phyloP scores from a whole-genome alignment of 2,797 vertebrate species.

The Yasuhikotakia modesta region DNA sequence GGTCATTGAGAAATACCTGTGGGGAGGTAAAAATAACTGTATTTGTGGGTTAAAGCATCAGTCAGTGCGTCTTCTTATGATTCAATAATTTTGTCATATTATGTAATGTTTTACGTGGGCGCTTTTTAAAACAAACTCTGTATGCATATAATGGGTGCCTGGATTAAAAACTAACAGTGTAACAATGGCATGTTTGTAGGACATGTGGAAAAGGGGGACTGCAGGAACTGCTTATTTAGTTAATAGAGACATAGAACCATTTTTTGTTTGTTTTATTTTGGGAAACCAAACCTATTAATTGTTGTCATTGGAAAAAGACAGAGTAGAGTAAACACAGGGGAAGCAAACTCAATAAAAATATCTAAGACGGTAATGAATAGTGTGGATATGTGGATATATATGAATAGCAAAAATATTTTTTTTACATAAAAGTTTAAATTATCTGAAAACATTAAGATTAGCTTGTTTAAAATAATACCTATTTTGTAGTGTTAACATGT shows the following conservation, averaged over 20 bases:
- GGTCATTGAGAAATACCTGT: constrained; percentile 34
- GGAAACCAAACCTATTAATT: neutral
- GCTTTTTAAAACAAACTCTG: constrained; percentile 18
- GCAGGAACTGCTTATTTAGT: neutral
- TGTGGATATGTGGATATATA: neutral
- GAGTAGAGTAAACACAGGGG: neutral
- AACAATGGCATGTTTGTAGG: neutral
- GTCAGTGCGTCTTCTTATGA: constrained; percentile 15
- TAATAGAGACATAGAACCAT: too few relatives aligned
- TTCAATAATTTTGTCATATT: constrained; percentile 31
- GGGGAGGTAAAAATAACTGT: constrained; percentile 40
- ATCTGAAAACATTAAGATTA: neutral
- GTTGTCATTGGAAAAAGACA: neutral
- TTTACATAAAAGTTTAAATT: neutral
- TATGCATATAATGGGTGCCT: constrained; percentile 1
- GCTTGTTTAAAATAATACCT: neutral
- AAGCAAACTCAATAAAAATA: neutral
- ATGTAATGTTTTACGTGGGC: constrained; percentile 26
- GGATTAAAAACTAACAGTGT: constrained; percentile 19
- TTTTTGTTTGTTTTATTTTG: neutral
- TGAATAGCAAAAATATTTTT: neutral
- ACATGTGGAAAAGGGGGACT: neutral
- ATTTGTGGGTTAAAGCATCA: constrained; percentile 34
- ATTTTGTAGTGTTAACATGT: neutral
- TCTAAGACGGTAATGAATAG: neutral